Evolutionary conservation across 2,888 invertebrate species (phyloP), one percentile per base, ranked within the genome.

Genomic region (Neoaliturus tenellus): DNA sequence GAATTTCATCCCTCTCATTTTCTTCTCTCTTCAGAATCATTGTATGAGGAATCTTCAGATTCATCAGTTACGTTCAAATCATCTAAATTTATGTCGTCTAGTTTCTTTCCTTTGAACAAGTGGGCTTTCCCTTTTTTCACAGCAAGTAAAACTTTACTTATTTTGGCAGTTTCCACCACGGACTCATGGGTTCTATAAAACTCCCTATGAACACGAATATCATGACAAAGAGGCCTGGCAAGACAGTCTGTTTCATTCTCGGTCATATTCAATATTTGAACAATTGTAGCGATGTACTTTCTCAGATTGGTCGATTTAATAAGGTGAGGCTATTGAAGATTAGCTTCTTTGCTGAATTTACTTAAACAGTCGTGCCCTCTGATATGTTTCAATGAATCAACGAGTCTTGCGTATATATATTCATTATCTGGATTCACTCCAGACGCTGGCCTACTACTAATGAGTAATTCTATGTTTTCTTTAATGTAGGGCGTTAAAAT

Each of bases 331-430:
- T 2, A 3, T 71, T 31, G 10, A 35, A 71, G 12, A 4, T 35
- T n/a, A 1, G 71, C 71, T 35, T 71, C 71, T 35, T 41, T 41
- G 8, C 33, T 35, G n/a, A 31, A 71, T 35, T 71, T 71, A 1
- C n/a, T 33, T n/a, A 71, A 71, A 25, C 71, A 71, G 33, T 71
- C 71, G 23, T 71, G 71, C 23, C 31, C 71, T 33, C 71, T 0
- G 12, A 71, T 31, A 10, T 71, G 71, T 20, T 23, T 20, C 33
- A 31, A 10, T 31, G n/a, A 71, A 1, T 33, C 71, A 0, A 35
- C 71, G 12, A 23, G 5, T 33, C 71, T 28, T 17, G 35, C 71
- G 39, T 39, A 35, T 8, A 6, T 6, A n/a, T 8, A 35, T 33
- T 35, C 33, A 71, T 71, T 71, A 6, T 71, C n/a, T 25, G 5